Conservation (phyloP, 2,797 vertebrate genomes). For the Eulemur coronatus region DNA sequence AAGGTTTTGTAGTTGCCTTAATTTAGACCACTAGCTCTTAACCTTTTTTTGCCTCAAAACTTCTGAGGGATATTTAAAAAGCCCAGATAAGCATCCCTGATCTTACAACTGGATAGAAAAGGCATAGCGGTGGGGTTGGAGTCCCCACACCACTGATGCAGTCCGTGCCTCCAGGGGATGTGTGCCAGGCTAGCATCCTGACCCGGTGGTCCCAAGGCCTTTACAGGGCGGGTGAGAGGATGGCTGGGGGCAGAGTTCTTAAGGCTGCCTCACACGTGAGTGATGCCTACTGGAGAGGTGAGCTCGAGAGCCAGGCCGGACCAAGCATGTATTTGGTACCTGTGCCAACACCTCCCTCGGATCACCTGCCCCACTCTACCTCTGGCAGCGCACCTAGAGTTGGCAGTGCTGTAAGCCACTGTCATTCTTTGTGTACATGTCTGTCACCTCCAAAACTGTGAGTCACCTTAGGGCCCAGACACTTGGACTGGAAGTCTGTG, state of each 20-base stretch:
- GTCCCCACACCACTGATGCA: fast-evolving
- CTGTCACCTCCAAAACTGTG: neutral
- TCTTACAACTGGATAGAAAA: neutral
- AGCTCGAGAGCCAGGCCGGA: fast-evolving
- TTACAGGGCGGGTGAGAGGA: neutral
- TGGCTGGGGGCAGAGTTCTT: neutral
- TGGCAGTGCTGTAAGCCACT: fast-evolving
- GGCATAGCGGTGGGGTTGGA: fast-evolving
- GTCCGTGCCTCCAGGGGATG: no score
- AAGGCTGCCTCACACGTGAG: fast-evolving
- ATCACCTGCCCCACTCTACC: neutral
- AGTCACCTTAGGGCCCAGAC: neutral
- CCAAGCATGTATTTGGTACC: neutral
- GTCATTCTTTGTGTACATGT: fast-evolving
- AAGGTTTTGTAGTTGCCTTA: neutral
- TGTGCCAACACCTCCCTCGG: fast-evolving
- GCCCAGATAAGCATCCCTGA: neutral
- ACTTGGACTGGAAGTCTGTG: neutral
- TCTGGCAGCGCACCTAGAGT: fast-evolving
- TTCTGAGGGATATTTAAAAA: neutral
- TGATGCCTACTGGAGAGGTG: fast-evolving
- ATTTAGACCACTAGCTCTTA: neutral
- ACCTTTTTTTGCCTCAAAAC: neutral
- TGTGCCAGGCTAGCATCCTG: neutral
- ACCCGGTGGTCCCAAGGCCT: fast-evolving